Percentiles rank a stretch among this genome's conserved stretches.
phyloP scores from a whole-genome alignment of 2,797 vertebrate genomes.

The Diplodus puntazzo region DNA sequence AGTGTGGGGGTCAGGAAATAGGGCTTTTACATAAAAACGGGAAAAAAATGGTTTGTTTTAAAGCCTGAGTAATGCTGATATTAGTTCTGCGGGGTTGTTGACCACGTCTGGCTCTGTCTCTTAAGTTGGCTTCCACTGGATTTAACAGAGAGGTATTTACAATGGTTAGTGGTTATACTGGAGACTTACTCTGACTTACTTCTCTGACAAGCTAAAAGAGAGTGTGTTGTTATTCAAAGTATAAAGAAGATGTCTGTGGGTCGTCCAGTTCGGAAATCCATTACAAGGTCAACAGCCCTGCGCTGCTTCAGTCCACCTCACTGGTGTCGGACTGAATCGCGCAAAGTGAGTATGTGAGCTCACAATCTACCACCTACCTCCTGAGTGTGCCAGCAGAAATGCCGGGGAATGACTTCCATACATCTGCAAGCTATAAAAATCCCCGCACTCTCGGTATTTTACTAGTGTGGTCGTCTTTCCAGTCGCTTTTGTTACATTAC shows the following conservation, averaged over 20 bases:
- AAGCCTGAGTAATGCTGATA: slow-evolving; percentile 33
- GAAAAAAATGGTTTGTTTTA: slow-evolving; percentile 51
- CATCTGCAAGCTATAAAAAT: slow-evolving; percentile 54
- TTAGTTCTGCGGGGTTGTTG: slow-evolving; percentile 29
- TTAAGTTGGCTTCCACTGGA: slow-evolving; percentile 34
- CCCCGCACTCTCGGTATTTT: slow-evolving; percentile 18
- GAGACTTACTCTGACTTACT: slow-evolving; percentile 23
- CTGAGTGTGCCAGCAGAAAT: slow-evolving; percentile 15
- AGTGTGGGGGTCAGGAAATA: slow-evolving; percentile 52
- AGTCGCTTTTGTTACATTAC: slow-evolving; percentile 4
- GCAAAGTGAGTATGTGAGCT: slow-evolving; percentile 49
- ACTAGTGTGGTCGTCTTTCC: slow-evolving; percentile 13
- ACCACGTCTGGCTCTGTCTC: slow-evolving; percentile 35
- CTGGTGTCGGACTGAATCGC: slow-evolving; percentile 36
- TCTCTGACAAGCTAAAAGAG: slow-evolving; percentile 1
- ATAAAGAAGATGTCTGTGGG: slow-evolving; percentile 9
- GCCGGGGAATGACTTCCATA: slow-evolving; percentile 39
- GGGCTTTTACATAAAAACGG: slow-evolving; percentile 66
- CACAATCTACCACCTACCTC: slow-evolving; percentile 44
- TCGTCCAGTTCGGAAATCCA: slow-evolving; percentile 49
- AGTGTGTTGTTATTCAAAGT: slow-evolving; percentile 24
- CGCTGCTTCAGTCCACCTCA: slow-evolving; percentile 29
- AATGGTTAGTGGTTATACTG: slow-evolving; percentile 14
- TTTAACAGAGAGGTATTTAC: slow-evolving; percentile 41
- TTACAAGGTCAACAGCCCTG: slow-evolving; percentile 31